These are phyloP conservation scores for Lepus timidus DNA, from an alignment of 2,113 vertebrate species.

Conservation along the genomic window DNA sequence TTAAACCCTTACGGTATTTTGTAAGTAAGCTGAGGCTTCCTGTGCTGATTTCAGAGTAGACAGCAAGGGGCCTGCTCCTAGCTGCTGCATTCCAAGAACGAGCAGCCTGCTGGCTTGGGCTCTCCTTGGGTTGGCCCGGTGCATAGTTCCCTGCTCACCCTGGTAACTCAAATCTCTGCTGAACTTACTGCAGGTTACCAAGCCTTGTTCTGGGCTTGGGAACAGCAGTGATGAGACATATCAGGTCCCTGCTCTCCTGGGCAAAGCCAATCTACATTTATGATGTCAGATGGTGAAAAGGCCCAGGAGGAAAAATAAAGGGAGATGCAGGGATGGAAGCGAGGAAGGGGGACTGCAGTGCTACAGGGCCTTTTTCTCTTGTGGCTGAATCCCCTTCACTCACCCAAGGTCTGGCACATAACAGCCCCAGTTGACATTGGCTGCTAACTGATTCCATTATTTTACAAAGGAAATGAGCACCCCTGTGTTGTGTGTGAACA, in stretches of 20 bases:
- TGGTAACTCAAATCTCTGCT: fast-evolving
- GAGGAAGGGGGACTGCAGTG: fast-evolving
- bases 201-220: not conserved
- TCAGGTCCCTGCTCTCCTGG: not conserved
- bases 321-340: not conserved
- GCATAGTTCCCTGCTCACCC: not conserved
- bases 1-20: not conserved
- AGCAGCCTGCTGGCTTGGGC: fast-evolving
- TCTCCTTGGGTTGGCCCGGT: fast-evolving
- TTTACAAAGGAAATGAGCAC: not conserved
- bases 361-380: not conserved
- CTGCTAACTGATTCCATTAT: not conserved
- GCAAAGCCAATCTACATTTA: not conserved
- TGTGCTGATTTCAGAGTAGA: not conserved
- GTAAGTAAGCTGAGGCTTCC: not conserved
- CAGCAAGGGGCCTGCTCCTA: fast-evolving
- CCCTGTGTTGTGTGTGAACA: too few species aligned
- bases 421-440: not conserved
- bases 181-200: not conserved
- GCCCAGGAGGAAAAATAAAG: not conserved
- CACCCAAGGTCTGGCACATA: not conserved
- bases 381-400: not conserved
- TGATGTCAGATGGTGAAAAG: not conserved
- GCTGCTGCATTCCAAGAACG: too few species aligned
- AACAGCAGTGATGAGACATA: not conserved